Base-by-base conservation (phyloP, 1,140 invertebrate genomes). In the Diprion similis region DNA sequence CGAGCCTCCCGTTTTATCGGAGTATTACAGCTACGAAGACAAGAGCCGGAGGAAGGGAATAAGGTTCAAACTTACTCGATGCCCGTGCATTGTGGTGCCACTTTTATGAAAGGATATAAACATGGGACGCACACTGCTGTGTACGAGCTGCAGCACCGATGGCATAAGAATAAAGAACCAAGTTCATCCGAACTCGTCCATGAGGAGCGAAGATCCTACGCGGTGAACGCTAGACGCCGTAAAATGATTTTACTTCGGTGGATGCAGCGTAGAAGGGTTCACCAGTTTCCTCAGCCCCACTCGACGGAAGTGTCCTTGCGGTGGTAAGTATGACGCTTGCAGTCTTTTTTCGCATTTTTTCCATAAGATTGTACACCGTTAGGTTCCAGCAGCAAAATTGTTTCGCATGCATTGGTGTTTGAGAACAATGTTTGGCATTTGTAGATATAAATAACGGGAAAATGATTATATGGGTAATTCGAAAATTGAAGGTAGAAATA, bases 31-130 rank as follows among this genome's bases (percentile, higher is more conserved):
- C 11, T 13, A 13, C 11, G 51, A 59, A 17, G 51, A 59, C 11
- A 13, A 13, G 51, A 59, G 11, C 11, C 51, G 51, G 51, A 9
- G 11, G 51, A 17, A 59, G 51, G n/a, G 11, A 59, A 9, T 13
- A 59, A 17, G 51, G 24, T 59, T 59, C 11, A 59, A 59, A 6
- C 51, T 59, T 59, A 13, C 51, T 59, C 51, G 51, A 59, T 13
- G 11, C 51, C 6, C 51, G 51, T 59, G 51, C 51, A 59, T 59
- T 13, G 70, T 74, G 76, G 79, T 73, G 78, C 84, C 82, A 83
- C 81, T 86, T 86, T 86, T 85, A 86, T 82, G 82, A 78, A 59
- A 59, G 81, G 76, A 80, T 79, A 82, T 86, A 86, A 86, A 85
- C 81, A 82, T 81, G 79, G 78, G 77, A 75, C 78, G 78, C 80